These are phyloP conservation scores for Eunapius fragilis DNA, from an alignment of 37 sponge, comb jelly and placozoan species.

Conservation along the genomic window DNA sequence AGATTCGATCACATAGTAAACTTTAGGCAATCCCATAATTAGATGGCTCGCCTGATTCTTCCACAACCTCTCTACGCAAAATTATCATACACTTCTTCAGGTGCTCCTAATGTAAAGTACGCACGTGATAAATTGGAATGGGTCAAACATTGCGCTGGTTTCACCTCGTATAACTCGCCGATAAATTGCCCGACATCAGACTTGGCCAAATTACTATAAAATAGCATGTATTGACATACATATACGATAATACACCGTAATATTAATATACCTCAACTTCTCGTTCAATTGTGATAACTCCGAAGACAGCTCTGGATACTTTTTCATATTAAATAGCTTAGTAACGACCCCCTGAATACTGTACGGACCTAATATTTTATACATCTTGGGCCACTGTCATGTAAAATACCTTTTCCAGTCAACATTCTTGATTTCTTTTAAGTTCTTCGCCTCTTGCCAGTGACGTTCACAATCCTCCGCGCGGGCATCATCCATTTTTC, in stretches of 20 bases:
- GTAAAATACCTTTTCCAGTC: constrained; percentile 44
- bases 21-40: not conserved
- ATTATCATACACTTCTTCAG: constrained; percentile 70
- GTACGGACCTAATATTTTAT: not conserved
- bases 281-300: constrained; percentile 59
- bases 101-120: constrained; percentile 17
- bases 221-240: not conserved
- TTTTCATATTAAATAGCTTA: constrained; percentile 58
- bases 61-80: constrained; percentile 52
- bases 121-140: not conserved
- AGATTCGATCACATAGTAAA: not conserved
- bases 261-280: constrained; percentile 33
- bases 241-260: not conserved
- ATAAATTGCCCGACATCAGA: constrained; percentile 77
- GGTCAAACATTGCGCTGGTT: not conserved
- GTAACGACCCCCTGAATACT: constrained; percentile 58
- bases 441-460: constrained; percentile 31
- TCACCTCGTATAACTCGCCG: constrained; percentile 74
- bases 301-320: constrained; percentile 35
- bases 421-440: constrained; percentile 35
- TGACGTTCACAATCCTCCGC: not conserved
- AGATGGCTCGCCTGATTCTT: constrained; percentile 23
- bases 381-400: not conserved
- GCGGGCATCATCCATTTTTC: not conserved
- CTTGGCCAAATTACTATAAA: constrained; percentile 44